Evolutionary conservation across 2,113 vertebrate species (phyloP).

Genomic region (Pardalotus punctatus): DNA sequence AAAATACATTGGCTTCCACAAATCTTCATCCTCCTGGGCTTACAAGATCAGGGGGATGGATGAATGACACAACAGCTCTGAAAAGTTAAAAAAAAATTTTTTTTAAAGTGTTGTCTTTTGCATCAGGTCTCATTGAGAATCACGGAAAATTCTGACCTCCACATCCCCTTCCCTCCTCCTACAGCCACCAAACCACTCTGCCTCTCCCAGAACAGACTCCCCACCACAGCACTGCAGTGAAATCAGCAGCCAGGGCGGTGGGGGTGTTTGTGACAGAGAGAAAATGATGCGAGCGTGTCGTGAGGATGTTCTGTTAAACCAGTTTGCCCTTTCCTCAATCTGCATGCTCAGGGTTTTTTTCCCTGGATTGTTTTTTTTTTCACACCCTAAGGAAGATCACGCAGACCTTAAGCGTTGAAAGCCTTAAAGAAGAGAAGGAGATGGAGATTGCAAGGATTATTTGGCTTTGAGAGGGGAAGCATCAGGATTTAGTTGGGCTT

Average conservation of each 20-base stretch:
- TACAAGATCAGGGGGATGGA: neutral
- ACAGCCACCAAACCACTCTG: neutral
- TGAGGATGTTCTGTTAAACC: neutral
- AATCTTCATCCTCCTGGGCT: neutral
- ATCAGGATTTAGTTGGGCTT: neutral
- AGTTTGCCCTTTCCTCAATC: slow-evolving; percentile 14
- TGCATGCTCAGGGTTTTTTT: neutral
- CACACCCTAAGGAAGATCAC: neutral
- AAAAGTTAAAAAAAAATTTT: neutral
- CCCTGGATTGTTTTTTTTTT: neutral
- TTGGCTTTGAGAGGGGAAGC: neutral
- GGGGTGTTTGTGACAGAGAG: neutral
- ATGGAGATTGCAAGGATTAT: neutral
- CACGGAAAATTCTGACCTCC: neutral
- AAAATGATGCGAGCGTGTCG: neutral
- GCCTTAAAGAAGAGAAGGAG: neutral
- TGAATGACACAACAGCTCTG: neutral
- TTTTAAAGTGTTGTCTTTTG: neutral
- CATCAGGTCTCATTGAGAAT: neutral
- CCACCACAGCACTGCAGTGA: neutral
- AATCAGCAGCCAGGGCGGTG: neutral
- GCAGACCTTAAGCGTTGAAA: neutral
- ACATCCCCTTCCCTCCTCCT: neutral
- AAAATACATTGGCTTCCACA: neutral
- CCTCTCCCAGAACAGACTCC: neutral